A percentile compares a stretch with the other conserved stretches of the same genome.
Conservation (phyloP, 2,797 vertebrate species). For the Coluber constrictor region DNA sequence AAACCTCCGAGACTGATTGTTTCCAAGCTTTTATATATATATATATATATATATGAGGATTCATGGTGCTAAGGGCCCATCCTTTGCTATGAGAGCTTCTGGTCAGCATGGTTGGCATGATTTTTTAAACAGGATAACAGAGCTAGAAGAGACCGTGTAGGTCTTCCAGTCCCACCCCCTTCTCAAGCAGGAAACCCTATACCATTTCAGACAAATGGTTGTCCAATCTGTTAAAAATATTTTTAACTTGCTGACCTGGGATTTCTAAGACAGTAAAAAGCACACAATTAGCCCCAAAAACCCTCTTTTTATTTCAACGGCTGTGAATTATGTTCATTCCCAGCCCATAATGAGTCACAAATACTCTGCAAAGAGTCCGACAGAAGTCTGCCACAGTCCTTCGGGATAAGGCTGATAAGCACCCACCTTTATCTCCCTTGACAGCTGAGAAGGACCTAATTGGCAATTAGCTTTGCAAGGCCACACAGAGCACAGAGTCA, state of each 20-base stretch:
- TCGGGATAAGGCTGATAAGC: too few species aligned
- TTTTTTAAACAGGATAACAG: background rate
- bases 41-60: background rate
- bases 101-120: background rate
- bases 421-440: too few species aligned
- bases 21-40: background rate
- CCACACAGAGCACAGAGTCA: too few species aligned
- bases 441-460: too few species aligned
- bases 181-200: background rate
- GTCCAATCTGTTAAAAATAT: background rate
- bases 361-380: too few species aligned
- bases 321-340: too few species aligned
- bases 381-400: too few species aligned
- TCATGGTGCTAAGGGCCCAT: background rate
- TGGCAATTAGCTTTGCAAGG: too few species aligned
- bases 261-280: too few species aligned
- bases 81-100: background rate
- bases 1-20: background rate
- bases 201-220: background rate
- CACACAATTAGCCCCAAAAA: too few species aligned
- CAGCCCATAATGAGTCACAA: too few species aligned
- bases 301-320: too few species aligned
- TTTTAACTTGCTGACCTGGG: background rate
- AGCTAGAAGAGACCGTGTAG: background rate
- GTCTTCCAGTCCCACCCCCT: background rate